Percentiles rank a stretch among this genome's conserved stretches.
Evolutionary conservation across 2,113 vertebrate genomes (phyloP).

Genomic region (Benitochromis conjunctus): DNA sequence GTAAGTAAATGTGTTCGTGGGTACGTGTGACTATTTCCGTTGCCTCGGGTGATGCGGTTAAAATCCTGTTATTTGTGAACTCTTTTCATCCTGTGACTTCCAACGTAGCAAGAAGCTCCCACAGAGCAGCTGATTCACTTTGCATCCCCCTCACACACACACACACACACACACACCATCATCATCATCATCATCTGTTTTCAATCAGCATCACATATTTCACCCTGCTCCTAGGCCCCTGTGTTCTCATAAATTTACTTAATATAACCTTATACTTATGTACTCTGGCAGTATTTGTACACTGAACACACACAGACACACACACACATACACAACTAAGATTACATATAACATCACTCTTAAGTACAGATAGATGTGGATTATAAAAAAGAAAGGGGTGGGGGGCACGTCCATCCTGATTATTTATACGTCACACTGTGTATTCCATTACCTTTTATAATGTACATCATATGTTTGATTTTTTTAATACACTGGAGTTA

Average conservation of each 20-base stretch:
- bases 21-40: not conserved
- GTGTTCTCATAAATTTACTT: not conserved
- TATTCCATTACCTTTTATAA: not conserved
- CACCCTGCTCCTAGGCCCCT: not conserved
- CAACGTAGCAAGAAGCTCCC: not conserved
- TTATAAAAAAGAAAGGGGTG: not conserved
- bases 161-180: not conserved
- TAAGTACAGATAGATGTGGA: not conserved
- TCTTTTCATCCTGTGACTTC: constrained; percentile 28
- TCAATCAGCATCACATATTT: constrained; percentile 20
- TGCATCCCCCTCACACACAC: not conserved
- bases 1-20: not conserved
- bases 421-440: not conserved
- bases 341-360: not conserved
- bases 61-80: constrained; percentile 27
- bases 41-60: not conserved
- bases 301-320: not conserved
- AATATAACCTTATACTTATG: not conserved
- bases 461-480: not conserved
- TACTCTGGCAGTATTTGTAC: not conserved
- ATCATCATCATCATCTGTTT: not conserved
- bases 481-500: not conserved
- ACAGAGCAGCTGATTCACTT: constrained; percentile 12
- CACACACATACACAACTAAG: not conserved
- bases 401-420: not conserved